Evolutionary conservation across 2,113 vertebrate genomes (phyloP).

Genomic region (Trematocara unimaculatum): DNA sequence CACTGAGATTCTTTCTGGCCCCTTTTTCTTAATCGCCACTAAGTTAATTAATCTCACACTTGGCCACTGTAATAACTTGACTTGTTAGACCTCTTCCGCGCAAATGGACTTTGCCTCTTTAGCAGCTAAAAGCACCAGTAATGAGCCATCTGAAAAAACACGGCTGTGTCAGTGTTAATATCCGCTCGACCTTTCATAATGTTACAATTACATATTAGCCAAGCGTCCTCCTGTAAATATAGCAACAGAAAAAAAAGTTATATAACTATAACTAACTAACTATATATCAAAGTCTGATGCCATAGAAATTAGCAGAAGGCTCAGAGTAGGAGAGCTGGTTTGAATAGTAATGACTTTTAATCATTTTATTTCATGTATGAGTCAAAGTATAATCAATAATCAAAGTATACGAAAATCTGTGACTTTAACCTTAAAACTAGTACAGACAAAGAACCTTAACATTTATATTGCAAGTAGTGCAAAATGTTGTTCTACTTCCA

Average conservation of each 20-base stretch:
- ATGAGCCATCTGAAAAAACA: constrained; percentile 23
- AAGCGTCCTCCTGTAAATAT: not conserved
- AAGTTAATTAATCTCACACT: constrained; percentile 76
- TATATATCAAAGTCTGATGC: not conserved
- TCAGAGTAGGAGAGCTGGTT: not conserved
- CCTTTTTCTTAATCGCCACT: constrained; percentile 58
- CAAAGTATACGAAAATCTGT: not conserved
- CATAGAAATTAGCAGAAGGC: not conserved
- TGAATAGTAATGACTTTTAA: not conserved
- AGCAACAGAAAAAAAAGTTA: not conserved
- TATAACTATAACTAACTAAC: not conserved
- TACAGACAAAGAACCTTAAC: not conserved
- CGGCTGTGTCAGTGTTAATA: not conserved
- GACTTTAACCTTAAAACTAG: not conserved
- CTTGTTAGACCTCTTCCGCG: constrained; percentile 59
- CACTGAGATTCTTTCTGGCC: constrained; percentile 23
- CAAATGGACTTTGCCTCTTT: constrained; percentile 60
- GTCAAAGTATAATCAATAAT: not conserved
- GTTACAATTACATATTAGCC: constrained; percentile 3
- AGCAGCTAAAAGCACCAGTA: constrained; percentile 46
- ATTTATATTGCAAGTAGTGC: not conserved
- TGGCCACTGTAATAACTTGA: constrained; percentile 70
- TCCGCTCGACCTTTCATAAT: not conserved
- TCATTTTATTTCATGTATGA: not conserved
- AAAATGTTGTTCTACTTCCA: not conserved